Percentiles rank a stretch among this genome's conserved stretches.
Evolutionary conservation across 2,113 vertebrate species (phyloP).

Genomic region (Grus americana): DNA sequence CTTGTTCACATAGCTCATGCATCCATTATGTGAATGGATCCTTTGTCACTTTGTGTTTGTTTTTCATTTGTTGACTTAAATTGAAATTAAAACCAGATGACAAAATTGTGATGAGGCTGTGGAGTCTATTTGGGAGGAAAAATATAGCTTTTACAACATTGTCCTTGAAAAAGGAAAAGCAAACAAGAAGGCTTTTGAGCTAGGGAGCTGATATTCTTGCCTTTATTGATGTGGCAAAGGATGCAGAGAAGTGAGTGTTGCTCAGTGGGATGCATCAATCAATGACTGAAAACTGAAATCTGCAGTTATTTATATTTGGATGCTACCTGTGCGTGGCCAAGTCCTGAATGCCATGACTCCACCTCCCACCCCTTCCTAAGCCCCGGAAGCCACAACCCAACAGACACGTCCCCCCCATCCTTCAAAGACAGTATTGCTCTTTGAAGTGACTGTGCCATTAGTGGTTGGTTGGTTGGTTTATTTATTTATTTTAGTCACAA

Average conservation of each 20-base stretch:
- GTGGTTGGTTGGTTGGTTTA: slow-evolving; percentile 42
- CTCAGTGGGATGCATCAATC: slow-evolving; percentile 59
- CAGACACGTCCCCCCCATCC: slow-evolving; percentile 58
- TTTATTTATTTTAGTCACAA: slow-evolving; percentile 20
- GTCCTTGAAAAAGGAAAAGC: slow-evolving; percentile 12
- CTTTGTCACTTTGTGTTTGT: slow-evolving; percentile 78
- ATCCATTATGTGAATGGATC: slow-evolving; percentile 77
- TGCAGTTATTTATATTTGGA: slow-evolving; percentile 68
- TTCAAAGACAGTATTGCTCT: slow-evolving; percentile 78
- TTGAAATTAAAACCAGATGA: slow-evolving; percentile 39
- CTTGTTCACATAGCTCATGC: slow-evolving; percentile 66
- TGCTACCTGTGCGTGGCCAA: slow-evolving; percentile 59
- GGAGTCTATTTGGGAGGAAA: slow-evolving; percentile 36
- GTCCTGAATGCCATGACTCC: slow-evolving; percentile 64
- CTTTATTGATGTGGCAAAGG: slow-evolving; percentile 64
- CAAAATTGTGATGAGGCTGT: slow-evolving; percentile 47
- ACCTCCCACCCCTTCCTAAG: slow-evolving; percentile 56
- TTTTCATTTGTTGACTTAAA: slow-evolving; percentile 72
- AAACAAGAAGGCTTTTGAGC: slow-evolving; percentile 50
- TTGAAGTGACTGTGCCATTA: slow-evolving; percentile 76
- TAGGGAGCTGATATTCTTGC: slow-evolving; percentile 46
- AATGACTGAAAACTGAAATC: slow-evolving; percentile 73
- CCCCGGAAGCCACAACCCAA: slow-evolving; percentile 53
- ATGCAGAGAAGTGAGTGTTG: slow-evolving; percentile 36
- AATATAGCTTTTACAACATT: not conserved